Evolutionary conservation across 2,888 invertebrate genomes (phyloP).

Genomic region (Sphecodes monilicornis): DNA sequence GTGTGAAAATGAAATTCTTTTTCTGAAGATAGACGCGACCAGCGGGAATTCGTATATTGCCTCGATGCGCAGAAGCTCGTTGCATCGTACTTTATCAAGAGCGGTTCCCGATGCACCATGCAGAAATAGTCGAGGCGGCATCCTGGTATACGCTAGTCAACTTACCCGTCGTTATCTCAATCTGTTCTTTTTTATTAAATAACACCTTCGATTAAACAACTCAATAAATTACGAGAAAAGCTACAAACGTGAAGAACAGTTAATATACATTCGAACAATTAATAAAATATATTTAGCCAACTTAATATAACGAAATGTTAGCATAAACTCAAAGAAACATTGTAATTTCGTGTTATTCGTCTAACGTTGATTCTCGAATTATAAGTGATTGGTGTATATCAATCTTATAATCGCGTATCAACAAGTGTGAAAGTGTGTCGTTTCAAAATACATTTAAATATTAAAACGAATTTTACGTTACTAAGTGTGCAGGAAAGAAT

Average conservation of each 20-base stretch:
- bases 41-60: slow-evolving; percentile 45
- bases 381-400: background rate
- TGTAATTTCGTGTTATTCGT: background rate
- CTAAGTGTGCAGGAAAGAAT: background rate
- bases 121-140: slow-evolving; percentile 75
- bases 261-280: background rate
- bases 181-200: background rate
- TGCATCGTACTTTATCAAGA: slow-evolving; percentile 74
- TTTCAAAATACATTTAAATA: background rate
- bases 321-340: background rate
- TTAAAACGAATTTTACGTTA: background rate
- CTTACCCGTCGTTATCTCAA: slow-evolving; percentile 13
- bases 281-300: background rate
- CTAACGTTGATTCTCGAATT: background rate
- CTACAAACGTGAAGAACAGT: background rate
- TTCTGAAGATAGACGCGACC: slow-evolving; percentile 24
- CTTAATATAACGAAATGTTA: background rate
- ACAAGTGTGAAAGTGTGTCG: background rate
- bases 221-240: background rate
- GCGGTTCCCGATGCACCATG: slow-evolving; percentile 62
- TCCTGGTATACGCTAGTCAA: slow-evolving; percentile 51
- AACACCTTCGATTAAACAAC: background rate
- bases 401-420: background rate
- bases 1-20: background rate
- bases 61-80: slow-evolving; percentile 75